These are phyloP conservation scores for Drosophila infuscata DNA, from an alignment of 2,888 invertebrate genomes.

Conservation along the genomic window DNA sequence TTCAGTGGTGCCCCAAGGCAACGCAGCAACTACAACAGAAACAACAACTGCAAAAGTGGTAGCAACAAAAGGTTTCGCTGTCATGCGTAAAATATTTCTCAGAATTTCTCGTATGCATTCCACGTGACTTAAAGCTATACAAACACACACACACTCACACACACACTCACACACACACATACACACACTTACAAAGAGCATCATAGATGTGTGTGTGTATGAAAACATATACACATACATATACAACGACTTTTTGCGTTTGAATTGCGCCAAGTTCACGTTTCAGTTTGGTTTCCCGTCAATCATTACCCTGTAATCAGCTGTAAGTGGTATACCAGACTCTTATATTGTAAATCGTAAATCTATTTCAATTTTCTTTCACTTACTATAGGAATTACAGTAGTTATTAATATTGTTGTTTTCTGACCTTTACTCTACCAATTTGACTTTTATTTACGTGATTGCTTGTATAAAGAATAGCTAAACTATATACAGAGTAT, in stretches of 20 bases:
- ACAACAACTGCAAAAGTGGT: conserved; percentile 31
- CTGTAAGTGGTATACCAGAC: background rate
- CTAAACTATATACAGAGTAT: conserved; percentile 1
- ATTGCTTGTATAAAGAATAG: background rate
- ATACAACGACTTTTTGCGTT: conserved; percentile 29
- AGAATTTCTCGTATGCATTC: conserved; percentile 66
- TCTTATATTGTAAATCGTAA: too few species aligned
- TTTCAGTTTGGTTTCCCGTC: conserved; percentile 30
- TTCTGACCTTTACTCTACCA: background rate
- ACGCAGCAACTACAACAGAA: conserved; percentile 31
- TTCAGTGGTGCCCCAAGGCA: conserved; percentile 66
- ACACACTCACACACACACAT: background rate
- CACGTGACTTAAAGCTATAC: conserved; percentile 66
- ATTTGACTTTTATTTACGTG: background rate
- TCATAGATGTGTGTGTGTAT: background rate
- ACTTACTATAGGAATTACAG: background rate
- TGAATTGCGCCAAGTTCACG: conserved; percentile 51
- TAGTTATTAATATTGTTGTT: background rate
- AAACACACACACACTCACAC: conserved; percentile 11
- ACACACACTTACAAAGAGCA: background rate
- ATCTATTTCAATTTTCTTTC: background rate
- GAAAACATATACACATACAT: background rate
- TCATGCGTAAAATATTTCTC: conserved; percentile 77
- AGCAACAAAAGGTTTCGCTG: conserved; percentile 60
- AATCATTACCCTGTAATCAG: conserved; percentile 20